Percentiles rank a stretch among this genome's conserved stretches.
Evolutionary conservation across 92 coral and sea anemone species (phyloP).

Genomic region (Virgularia gustaviana): DNA sequence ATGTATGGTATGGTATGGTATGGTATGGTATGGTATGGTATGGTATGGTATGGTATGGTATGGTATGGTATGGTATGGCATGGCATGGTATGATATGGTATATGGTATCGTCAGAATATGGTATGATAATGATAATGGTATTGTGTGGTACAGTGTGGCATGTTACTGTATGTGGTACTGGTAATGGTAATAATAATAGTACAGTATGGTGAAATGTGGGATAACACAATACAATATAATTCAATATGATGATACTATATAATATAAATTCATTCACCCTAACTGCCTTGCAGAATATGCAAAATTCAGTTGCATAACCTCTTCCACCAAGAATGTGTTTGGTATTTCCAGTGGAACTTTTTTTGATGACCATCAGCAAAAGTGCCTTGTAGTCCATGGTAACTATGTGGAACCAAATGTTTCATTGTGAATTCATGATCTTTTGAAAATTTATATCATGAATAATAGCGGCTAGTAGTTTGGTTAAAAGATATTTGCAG

Average conservation of each 20-base stretch:
- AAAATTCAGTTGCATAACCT: conserved; percentile 2
- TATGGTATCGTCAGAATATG: neutral
- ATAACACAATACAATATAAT: neutral
- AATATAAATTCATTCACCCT: neutral
- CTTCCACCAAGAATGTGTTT: neutral
- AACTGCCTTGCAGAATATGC: conserved; percentile 2
- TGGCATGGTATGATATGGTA: neutral
- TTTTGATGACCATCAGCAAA: neutral
- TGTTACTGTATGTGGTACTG: no score
- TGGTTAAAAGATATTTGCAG: no score
- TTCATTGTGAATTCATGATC: no score
- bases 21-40: neutral
- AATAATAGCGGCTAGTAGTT: no score
- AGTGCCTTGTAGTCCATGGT: conserved; percentile 7
- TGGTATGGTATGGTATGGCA: neutral
- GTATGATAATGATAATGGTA: neutral
- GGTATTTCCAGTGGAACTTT: neutral
- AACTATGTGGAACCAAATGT: no score
- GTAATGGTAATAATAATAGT: no score
- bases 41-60: neutral
- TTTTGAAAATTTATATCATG: no score
- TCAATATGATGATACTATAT: neutral
- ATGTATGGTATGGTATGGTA: neutral
- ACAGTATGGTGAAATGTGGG: no score
- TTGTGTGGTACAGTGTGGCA: no score